These are phyloP conservation scores for Philhelius pedissequus DNA, from an alignment of 2,888 invertebrate species.

Conservation along the genomic window DNA sequence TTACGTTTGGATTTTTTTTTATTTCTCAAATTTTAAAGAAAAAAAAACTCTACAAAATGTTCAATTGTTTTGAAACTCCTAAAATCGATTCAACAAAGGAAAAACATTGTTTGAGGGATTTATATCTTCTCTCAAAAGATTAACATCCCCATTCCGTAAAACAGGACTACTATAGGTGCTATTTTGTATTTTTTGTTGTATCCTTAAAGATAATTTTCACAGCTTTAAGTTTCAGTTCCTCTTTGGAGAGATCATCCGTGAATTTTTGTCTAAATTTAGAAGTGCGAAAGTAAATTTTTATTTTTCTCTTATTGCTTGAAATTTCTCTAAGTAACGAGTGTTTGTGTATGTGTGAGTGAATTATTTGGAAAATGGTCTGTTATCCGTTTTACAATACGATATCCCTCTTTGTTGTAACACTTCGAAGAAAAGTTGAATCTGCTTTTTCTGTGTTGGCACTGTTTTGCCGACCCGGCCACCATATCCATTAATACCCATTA, in stretches of 20 bases:
- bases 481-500: conserved; percentile 2
- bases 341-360: neutral
- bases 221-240: conserved; percentile 20
- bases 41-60: neutral
- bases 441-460: neutral
- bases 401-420: conserved; percentile 27
- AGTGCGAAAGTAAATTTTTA: conserved; percentile 52
- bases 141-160: conserved; percentile 14
- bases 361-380: conserved; percentile 41
- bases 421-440: conserved; percentile 41
- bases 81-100: neutral
- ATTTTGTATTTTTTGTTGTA: neutral
- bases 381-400: conserved; percentile 54
- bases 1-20: too few relatives aligned
- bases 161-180: neutral
- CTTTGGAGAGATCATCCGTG: neutral
- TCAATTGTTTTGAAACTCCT: neutral
- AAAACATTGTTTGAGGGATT: conserved; percentile 11
- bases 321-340: neutral
- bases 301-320: conserved; percentile 22
- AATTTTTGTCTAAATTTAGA: neutral
- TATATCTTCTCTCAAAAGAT: conserved; percentile 5
- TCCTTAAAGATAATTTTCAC: conserved; percentile 29
- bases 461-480: neutral
- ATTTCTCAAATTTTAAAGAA: neutral